Evolutionary conservation across 2,888 invertebrate genomes (phyloP), one percentile per base, ranked within the genome.

Genomic region (Tachina fera): DNA sequence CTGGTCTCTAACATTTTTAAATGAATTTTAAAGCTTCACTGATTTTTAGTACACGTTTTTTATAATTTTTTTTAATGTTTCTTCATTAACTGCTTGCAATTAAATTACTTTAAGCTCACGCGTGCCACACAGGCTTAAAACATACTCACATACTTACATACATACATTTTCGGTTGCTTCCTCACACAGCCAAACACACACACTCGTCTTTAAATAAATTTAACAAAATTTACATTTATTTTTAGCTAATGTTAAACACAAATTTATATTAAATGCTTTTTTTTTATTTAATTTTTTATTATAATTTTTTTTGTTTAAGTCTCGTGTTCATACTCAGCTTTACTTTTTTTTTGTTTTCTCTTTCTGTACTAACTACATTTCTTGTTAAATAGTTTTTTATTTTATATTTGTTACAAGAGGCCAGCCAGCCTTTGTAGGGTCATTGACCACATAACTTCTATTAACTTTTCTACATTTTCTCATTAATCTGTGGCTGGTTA

Each of bases 81-180:
- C n/a, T 68, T 51, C 53, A 49, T 72, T 65, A 47, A 39, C 19
- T 72, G 53, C 49, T 81, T 58, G 31, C 39, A 61, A 72, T 67
- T 65, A 72, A 11, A 72, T 60, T 53, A 61, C 51, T 70, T 65
- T 22, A 77, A 68, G 39, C 61, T 53, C 56, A 82, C 85, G 74
- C 77, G 85, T 78, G 85, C 85, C 78, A 74, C 78, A 74, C 14
- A 14, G 75, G 19, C 63, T 45, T 56, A 68, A 67, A 39, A 72
- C 16, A 77, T 19, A 67, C 31, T 31, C 4, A 31, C n/a, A 51
- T 3, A n/a, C 51, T 3, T 31, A 31, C 31, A 31, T 31, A 72
- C 22, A 77, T 19, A 58, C 31, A 77, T 65, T 79, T 71, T 65
- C n/a, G 53, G 11, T 45, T 16, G 43, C 45, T 74, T 74, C 56